These are phyloP conservation scores for Lophura swinhoii DNA, from an alignment of 2,797 vertebrate species.

Conservation along the genomic window DNA sequence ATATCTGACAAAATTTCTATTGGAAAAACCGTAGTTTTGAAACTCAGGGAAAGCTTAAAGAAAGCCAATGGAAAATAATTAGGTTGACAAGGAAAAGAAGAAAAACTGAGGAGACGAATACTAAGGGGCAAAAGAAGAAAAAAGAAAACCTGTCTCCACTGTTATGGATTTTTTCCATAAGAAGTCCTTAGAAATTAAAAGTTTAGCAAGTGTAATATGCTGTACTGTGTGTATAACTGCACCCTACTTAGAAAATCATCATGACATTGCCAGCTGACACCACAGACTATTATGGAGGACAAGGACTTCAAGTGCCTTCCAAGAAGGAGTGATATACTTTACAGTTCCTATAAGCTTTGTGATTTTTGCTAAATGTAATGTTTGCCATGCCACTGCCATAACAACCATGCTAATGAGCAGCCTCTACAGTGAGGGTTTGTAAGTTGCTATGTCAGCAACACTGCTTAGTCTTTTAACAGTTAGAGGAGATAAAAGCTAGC, in stretches of 20 bases:
- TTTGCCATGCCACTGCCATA: background rate
- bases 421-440: background rate
- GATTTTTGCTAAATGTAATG: background rate
- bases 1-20: conserved; percentile 2
- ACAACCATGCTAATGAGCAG: background rate
- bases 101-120: background rate
- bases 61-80: background rate
- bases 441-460: background rate
- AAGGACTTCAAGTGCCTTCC: background rate
- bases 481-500: background rate
- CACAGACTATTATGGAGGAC: background rate
- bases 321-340: background rate
- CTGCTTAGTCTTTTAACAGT: background rate
- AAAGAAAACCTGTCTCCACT: background rate
- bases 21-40: conserved; percentile 4
- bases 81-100: conserved; percentile 13
- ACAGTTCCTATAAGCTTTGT: background rate
- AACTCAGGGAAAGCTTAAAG: conserved; percentile 13
- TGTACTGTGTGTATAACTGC: background rate
- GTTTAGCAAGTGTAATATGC: background rate
- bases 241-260: background rate
- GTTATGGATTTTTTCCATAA: background rate
- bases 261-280: background rate
- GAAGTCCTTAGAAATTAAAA: background rate
- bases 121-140: background rate